Percentiles rank a stretch among this genome's conserved stretches.
phyloP scores from a whole-genome alignment of 2,797 vertebrate species.

The Varecia variegata region DNA sequence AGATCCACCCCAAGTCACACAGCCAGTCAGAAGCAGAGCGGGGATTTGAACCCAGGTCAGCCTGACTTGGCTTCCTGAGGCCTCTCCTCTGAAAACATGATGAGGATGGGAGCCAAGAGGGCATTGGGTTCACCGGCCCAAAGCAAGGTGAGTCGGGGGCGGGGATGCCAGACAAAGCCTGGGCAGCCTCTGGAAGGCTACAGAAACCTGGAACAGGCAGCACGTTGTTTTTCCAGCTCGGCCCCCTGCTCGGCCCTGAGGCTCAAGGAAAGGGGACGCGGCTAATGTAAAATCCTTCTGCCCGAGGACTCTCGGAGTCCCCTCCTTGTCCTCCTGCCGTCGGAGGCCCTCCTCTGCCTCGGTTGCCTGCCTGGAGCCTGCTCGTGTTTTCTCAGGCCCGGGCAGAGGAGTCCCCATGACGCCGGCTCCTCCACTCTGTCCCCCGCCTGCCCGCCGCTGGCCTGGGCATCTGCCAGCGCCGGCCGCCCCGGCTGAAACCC shows the following conservation, averaged over 20 bases:
- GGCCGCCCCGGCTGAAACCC: constrained; percentile 81
- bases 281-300: constrained; percentile 81
- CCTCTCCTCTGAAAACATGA: neutral
- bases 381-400: constrained; percentile 77
- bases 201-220: neutral
- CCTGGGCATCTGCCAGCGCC: constrained; percentile 79
- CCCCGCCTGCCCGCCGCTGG: constrained; percentile 79
- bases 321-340: constrained; percentile 54
- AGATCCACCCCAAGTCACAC: neutral
- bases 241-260: neutral
- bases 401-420: constrained; percentile 69
- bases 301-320: neutral
- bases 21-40: neutral
- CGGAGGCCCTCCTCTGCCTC: constrained; percentile 75
- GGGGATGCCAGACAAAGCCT: accelerated
- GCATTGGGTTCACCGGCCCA: neutral
- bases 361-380: constrained; percentile 71
- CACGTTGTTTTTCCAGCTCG: neutral
- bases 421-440: constrained; percentile 72
- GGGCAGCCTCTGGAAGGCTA: neutral
- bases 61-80: neutral
- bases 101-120: neutral
- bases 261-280: neutral
- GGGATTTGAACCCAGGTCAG: neutral
- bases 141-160: neutral